Evolutionary conservation across 2,888 invertebrate genomes (phyloP), one percentile per base, ranked within the genome.

Genomic region (Formica aserva): DNA sequence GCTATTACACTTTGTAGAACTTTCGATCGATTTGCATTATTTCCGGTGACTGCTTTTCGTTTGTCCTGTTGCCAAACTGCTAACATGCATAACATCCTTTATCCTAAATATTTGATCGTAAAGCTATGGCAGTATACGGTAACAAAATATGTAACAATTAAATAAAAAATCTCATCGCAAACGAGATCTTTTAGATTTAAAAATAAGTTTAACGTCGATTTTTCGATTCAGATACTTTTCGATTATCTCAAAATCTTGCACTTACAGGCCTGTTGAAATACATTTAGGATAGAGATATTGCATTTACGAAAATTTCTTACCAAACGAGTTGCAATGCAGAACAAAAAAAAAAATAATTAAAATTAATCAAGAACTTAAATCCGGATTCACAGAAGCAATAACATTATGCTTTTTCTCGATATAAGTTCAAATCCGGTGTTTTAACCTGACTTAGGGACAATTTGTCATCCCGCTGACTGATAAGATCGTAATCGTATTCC

Each of bases 401-500:
- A 69, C 41, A 38, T 77, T 77, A 55, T 9, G 22, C 63, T 78
- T 67, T 45, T 57, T 29, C n/a, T 22, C 60, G 41, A 55, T n/a
- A 67, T 32, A 60, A 60, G 45, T 48, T 60, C n/a, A 26, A 9
- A n/a, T 55, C 15, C 41, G 26, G 22, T 11, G 22, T 9, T 32
- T 3, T 18, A 35, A 45, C 35, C 60, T 38, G 71, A 45, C 32
- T 71, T 78, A 71, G 45, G 41, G 60, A 60, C 35, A 78, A 78
- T 78, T 78, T 78, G 78, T 78, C 78, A 78, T 78, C 60, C 60
- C 35, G 71, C 26, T 60, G 5, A 22, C n/a, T 35, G 78, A 78
- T 78, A 78, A 78, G 60, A 78, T 78, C 71, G 71, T 71, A 78
- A 78, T 78, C 60, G 60, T 78, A 60, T 62, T 71, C 35, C 71